These are phyloP conservation scores for Gavialis gangeticus DNA, from an alignment of 2,113 vertebrate genomes.

Conservation along the genomic window DNA sequence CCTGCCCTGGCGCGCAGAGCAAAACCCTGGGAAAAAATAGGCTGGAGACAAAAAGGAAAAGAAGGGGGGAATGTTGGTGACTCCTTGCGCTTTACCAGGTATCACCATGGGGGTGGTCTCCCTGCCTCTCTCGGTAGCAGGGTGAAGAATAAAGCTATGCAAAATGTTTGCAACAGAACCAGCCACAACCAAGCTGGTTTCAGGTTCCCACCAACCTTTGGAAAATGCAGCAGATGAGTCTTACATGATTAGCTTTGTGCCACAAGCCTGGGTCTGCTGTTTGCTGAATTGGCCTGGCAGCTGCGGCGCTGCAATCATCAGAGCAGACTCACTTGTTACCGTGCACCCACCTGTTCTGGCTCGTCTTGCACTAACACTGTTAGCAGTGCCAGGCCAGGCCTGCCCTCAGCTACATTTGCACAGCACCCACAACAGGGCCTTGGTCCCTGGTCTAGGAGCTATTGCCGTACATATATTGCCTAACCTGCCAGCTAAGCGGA, in stretches of 20 bases:
- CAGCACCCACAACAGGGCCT: neutral
- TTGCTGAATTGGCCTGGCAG: neutral
- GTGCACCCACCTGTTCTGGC: neutral
- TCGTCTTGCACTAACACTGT: neutral
- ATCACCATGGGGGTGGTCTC: too few species aligned
- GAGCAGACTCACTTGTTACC: neutral
- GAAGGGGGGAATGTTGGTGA: too few species aligned
- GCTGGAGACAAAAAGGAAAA: too few species aligned
- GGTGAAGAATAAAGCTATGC: neutral
- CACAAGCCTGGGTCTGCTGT: neutral
- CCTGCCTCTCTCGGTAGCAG: neutral
- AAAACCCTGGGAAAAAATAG: too few species aligned
- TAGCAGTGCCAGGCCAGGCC: neutral
- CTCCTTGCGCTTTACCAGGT: too few species aligned
- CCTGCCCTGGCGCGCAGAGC: too few species aligned
- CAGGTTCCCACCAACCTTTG: neutral
- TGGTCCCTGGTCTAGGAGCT: neutral
- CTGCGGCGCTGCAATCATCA: rapidly evolving
- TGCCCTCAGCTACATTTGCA: neutral
- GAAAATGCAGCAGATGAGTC: neutral
- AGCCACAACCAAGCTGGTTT: neutral
- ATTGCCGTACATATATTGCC: neutral
- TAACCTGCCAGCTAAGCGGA: neutral
- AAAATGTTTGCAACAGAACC: neutral
- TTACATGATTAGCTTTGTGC: neutral